phyloP scores from a whole-genome alignment of 92 coral and sea anemone species.

The Parazoanthus atlanticus region DNA sequence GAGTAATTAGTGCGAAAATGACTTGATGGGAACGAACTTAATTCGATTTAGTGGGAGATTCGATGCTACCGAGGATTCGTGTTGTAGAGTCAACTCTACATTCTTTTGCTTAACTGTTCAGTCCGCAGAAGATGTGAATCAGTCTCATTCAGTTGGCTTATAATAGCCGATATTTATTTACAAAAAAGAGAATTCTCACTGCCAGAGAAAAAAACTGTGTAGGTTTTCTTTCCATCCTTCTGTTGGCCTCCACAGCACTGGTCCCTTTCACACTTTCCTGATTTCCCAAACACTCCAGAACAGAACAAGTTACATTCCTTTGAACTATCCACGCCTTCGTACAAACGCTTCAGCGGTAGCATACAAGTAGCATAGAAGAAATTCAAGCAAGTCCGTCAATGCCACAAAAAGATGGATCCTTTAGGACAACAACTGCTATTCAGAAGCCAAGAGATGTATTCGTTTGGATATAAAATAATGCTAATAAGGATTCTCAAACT shows the following conservation, averaged over 20 bases:
- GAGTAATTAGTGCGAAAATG: no score
- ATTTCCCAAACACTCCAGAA: neutral
- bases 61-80: no score
- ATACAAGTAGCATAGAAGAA: constrained; percentile 2
- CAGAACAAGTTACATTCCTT: neutral
- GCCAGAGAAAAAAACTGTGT: constrained; percentile 16
- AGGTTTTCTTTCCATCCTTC: neutral
- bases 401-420: neutral
- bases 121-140: no score
- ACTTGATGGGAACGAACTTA: no score
- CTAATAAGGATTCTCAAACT: neutral
- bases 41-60: no score
- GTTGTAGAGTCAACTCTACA: no score
- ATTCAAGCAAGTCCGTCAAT: neutral
- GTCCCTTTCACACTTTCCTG: neutral
- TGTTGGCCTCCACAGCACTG: constrained; percentile 21
- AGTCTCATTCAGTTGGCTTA: no score
- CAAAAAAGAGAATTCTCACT: neutral
- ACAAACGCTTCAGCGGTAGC: neutral
- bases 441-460: constrained; percentile 6
- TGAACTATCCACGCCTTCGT: neutral
- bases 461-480: constrained; percentile 10
- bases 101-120: no score
- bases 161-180: no score
- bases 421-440: neutral